phyloP scores from a whole-genome alignment of 2,113 vertebrate species.

The Podarcis cretensis region DNA sequence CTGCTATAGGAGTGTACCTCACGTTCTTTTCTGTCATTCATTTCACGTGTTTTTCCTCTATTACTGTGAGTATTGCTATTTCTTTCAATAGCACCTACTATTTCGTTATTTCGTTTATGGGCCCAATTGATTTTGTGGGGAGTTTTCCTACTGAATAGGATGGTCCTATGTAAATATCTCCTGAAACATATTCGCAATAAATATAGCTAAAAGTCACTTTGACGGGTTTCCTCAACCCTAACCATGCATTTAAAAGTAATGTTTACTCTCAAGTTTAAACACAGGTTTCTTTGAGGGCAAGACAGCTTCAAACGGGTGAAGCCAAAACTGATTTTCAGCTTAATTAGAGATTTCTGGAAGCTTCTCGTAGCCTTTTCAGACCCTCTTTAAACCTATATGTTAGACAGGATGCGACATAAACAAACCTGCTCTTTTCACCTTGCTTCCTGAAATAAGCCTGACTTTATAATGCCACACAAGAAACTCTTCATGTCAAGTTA shows the following conservation, averaged over 20 bases:
- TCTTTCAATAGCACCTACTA: no score
- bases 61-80: no score
- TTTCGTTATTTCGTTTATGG: no score
- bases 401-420: background rate
- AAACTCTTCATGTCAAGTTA: background rate
- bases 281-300: slow-evolving; percentile 22
- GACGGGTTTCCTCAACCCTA: background rate
- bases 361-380: background rate
- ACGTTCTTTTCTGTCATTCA: no score
- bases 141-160: background rate
- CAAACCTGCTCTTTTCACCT: background rate
- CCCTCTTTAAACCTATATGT: background rate
- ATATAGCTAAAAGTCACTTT: background rate
- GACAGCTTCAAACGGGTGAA: background rate
- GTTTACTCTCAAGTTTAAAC: background rate
- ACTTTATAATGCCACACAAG: slow-evolving; percentile 16
- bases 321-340: slow-evolving; percentile 14
- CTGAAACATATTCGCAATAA: background rate
- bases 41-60: no score
- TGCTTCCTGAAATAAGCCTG: background rate
- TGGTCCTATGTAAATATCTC: background rate
- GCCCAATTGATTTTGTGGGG: no score
- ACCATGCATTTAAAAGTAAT: background rate
- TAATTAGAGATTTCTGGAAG: slow-evolving; percentile 21
- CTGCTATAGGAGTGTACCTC: no score